Percentiles rank a stretch among this genome's conserved stretches.
Conservation (phyloP, 2,888 invertebrate species). For the Eupeodes latifasciatus region DNA sequence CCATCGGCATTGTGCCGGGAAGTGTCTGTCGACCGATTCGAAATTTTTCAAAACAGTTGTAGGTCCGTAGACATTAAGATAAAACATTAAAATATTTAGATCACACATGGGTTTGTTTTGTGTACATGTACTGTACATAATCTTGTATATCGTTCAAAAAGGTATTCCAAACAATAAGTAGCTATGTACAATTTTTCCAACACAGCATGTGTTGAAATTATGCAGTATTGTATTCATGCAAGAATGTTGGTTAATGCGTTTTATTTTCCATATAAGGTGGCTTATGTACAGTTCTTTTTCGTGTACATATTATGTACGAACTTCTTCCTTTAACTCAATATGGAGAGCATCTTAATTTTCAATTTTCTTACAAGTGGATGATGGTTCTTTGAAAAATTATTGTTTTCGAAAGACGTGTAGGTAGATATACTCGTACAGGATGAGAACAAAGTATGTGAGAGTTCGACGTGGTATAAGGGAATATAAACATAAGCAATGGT, state of each 20-base stretch:
- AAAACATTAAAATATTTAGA: conserved; percentile 52
- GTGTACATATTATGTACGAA: neutral
- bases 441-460: neutral
- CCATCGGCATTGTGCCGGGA: conserved; percentile 41
- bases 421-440: neutral
- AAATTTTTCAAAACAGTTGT: conserved; percentile 19
- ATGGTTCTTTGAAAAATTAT: neutral
- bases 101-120: conserved; percentile 53
- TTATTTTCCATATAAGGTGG: conserved; percentile 34
- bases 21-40: conserved; percentile 43
- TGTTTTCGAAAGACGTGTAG: conserved; percentile 6
- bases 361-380: conserved; percentile 25
- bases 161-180: conserved; percentile 27
- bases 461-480: neutral
- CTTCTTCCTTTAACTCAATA: conserved; percentile 5
- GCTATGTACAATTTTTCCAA: conserved; percentile 25
- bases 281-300: neutral
- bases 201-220: conserved; percentile 71
- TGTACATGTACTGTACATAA: conserved; percentile 8
- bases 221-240: conserved; percentile 45
- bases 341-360: conserved; percentile 29
- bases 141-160: neutral
- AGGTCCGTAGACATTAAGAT: conserved; percentile 1
- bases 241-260: conserved; percentile 60
- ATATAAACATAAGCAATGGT: neutral